These are phyloP conservation scores for Columba janthina DNA, from an alignment of 2,113 vertebrate genomes.

Conservation along the genomic window DNA sequence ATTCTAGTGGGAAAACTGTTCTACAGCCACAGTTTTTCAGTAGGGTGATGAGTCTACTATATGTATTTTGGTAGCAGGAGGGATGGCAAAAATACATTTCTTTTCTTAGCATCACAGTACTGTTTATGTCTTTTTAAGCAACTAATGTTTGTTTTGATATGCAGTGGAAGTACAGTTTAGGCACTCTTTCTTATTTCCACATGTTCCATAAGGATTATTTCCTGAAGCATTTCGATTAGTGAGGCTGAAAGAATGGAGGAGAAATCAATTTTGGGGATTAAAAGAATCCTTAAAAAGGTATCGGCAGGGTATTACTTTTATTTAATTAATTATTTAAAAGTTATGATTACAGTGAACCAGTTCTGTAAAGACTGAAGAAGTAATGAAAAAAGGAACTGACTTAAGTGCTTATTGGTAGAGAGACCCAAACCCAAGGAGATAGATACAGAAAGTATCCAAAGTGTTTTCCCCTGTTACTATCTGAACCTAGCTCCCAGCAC, in stretches of 20 bases:
- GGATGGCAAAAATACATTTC: background rate
- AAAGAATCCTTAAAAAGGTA: constrained; percentile 1
- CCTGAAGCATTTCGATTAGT: background rate
- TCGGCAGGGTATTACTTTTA: background rate
- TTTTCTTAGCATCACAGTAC: background rate
- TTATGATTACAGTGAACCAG: background rate
- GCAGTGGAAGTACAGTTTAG: background rate
- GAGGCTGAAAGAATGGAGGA: background rate
- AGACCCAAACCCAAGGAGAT: background rate
- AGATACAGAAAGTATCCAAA: background rate
- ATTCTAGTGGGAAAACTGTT: background rate
- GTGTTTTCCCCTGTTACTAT: background rate
- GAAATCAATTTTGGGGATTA: constrained; percentile 22
- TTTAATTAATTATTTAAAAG: background rate
- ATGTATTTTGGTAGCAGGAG: background rate
- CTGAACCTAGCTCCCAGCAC: constrained; percentile 23
- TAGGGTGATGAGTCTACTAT: background rate
- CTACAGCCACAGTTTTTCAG: background rate
- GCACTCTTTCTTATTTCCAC: background rate
- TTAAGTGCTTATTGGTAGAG: background rate
- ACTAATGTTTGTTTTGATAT: background rate
- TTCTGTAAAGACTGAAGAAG: background rate
- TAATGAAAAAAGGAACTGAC: background rate
- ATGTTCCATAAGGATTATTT: background rate
- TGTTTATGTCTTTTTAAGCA: background rate